Conservation (phyloP, 2,888 invertebrate species). For the Eledona agricola region DNA sequence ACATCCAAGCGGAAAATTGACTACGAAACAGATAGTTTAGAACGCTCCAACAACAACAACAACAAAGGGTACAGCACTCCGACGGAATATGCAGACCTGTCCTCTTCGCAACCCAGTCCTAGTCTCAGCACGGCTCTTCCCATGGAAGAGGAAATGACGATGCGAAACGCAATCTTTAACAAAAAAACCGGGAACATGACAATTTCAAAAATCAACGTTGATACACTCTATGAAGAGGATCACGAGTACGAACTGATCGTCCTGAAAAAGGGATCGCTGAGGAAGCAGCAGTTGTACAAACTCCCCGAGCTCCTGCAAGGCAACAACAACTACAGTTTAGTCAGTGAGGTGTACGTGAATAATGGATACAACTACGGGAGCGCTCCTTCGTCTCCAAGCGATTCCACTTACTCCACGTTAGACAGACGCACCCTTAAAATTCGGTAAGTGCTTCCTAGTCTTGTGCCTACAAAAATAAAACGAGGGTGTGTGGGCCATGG, state of each 20-base stretch:
- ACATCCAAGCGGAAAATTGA: constrained; percentile 56
- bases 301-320: constrained; percentile 64
- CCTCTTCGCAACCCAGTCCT: constrained; percentile 77
- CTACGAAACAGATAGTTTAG: constrained; percentile 79
- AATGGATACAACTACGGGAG: constrained; percentile 75
- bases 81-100: constrained; percentile 71
- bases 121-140: constrained; percentile 78
- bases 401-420: constrained; percentile 67
- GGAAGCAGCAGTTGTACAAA: constrained; percentile 61
- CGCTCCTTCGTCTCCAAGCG: constrained; percentile 67
- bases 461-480: too few relatives aligned
- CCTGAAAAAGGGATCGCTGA: constrained; percentile 49
- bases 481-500: too few relatives aligned
- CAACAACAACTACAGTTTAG: constrained; percentile 71
- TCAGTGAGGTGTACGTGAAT: constrained; percentile 82
- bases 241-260: constrained; percentile 64
- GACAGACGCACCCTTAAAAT: constrained; percentile 59
- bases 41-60: constrained; percentile 67
- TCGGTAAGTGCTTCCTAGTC: constrained; percentile 41
- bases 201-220: constrained; percentile 59
- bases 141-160: constrained; percentile 82
- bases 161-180: constrained; percentile 79
- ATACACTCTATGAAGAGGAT: constrained; percentile 45
- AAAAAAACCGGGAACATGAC: constrained; percentile 68
- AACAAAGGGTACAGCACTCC: constrained; percentile 68